Base-by-base conservation (phyloP, 2,113 vertebrate species). In the Festucalex cinctus region DNA sequence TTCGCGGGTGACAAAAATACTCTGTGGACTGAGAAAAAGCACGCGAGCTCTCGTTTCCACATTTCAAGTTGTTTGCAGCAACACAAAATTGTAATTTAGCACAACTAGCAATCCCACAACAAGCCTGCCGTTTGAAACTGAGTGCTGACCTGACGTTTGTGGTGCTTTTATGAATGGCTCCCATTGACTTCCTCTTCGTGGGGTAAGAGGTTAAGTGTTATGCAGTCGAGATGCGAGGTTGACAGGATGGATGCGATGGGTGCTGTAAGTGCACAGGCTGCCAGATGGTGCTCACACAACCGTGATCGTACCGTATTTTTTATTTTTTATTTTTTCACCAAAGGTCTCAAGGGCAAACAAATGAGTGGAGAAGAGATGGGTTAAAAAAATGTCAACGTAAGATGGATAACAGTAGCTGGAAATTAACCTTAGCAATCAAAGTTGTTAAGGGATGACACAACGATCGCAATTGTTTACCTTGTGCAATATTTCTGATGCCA, bases 261-360 rank as follows among this genome's bases (percentile, higher is more conserved):
- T 74, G 79, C 82, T 83, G 72, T 82, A 80, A 88, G 88, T 82
- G 85, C 77, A 71, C 46, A 53, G 75, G 80, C 82, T 87, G 86
- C 90, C 90, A 93, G 90, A 91, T 91, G 91, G 90, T 91, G 89
- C 77, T 89, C 90, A 86, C 81, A 75, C 86, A 87, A 89, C 86
- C 85, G 67, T 90, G 88, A 88, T 87, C 80, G 87, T 90, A n/a
- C n/a, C n/a, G n/a, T n/a, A n/a, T 87, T 85, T 86, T 78, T 80
- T 88, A 86, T 78, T 80, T 83, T 88, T 87, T 90, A 77, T 83
- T 82, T 73, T 43, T n/a, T 36, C 73, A 56, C 24, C 75, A 80
- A 86, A 88, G 81, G 82, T 81, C 89, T 88, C 81, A 36, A 14
- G 77, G 83, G 81, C 79, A 71, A 78, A 59, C 2, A 26, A 48